Evolutionary conservation across 2,113 vertebrate genomes (phyloP).

Genomic region (Cyanoramphus novaezelandiae): DNA sequence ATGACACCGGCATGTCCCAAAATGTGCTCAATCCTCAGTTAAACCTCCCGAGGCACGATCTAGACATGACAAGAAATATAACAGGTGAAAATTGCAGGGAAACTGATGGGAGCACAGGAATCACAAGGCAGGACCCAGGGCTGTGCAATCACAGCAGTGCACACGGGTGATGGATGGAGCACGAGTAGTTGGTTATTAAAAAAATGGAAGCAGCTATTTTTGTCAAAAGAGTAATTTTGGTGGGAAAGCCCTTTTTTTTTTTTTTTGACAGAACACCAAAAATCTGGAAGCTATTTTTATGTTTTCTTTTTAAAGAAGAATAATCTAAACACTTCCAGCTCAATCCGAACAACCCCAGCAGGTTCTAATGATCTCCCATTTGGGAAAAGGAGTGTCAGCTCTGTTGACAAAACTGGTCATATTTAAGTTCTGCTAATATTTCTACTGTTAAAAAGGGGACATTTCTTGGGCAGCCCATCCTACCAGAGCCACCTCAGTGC

Average conservation of each 20-base stretch:
- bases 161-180: not conserved
- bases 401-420: not conserved
- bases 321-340: not conserved
- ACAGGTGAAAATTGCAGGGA: not conserved
- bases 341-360: not conserved
- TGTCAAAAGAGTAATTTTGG: not conserved
- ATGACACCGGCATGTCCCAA: not conserved
- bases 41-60: not conserved
- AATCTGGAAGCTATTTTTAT: slow-evolving; percentile 22
- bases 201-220: not conserved
- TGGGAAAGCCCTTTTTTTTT: slow-evolving; percentile 10
- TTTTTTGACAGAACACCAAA: not conserved
- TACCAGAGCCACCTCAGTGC: not conserved
- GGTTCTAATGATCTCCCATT: not conserved
- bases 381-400: not conserved
- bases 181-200: not conserved
- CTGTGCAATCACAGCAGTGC: not conserved
- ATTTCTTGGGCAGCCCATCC: not conserved
- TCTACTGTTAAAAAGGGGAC: not conserved
- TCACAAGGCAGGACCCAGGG: not conserved
- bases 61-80: not conserved
- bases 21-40: not conserved
- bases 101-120: not conserved
- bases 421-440: not conserved
- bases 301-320: not conserved